Evolutionary conservation across 2,888 invertebrate species (phyloP), one percentile per base, ranked within the genome.

Genomic region (Anthoptus insignis): DNA sequence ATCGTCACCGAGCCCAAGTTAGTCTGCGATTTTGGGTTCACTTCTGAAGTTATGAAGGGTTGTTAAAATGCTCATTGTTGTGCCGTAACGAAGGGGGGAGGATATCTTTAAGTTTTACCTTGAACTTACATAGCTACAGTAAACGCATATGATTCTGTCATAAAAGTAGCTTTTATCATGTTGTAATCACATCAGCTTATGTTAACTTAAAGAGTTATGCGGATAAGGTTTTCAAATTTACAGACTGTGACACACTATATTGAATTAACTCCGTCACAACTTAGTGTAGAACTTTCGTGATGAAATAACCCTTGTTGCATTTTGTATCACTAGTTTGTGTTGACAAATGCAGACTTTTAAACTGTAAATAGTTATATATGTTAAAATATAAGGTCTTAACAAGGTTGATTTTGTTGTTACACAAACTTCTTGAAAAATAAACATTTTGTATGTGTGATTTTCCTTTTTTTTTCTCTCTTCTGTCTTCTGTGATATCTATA

Each of bases 351-450:
- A 89, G 83, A 91, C 90, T 89, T 85, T 82, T 86, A 87, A 88
- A 91, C 89, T 93, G 92, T 92, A 92, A 91, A 92, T 92, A 92
- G 92, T 92, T 90, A 89, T 90, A 86, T 88, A 89, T 89, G 88
- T 89, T 90, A 87, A 91, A 92, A 87, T 82, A 84, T 91, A 91
- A 92, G 91, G 90, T 89, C 87, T 86, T 89, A 85, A 91, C 91
- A 88, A 91, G 91, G 91, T 92, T 92, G 91, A 91, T 92, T 93
- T 93, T 93, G 93, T 93, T 93, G 92, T 91, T 93, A 93, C 91
- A 91, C 91, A 88, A 91, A 92, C 88, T 91, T 89, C 88, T 86
- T 88, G 87, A 91, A 91, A 89, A 92, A 92, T 91, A 93, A 92
- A 93, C 93, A 91, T 92, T 92, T 92, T 93, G 92, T 93, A 92